Base-by-base conservation (phyloP, 1,140 invertebrate genomes). In the Calephelis virginiensis region DNA sequence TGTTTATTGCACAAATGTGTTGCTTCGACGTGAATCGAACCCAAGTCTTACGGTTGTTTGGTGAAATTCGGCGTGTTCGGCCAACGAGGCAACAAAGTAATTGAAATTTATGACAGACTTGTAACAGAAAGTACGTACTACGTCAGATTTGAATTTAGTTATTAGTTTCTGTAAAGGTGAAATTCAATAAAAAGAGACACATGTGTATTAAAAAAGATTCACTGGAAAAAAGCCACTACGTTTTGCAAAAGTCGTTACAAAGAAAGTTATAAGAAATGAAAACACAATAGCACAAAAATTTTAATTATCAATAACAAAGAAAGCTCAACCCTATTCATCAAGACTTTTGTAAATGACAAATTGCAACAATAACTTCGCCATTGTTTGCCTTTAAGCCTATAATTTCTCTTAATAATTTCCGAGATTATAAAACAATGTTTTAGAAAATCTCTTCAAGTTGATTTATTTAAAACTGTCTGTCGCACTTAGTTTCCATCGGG, bases 401-500 rank as follows among this genome's bases (percentile, higher is more conserved):
- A 56, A 56, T 56, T 56, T 56, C 53, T 56, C 53, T 37, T 11
- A 56, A 53, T 53, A 53, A 56, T 56, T 56, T 56, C 53, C 11
- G 14, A 56, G 53, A 56, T 56, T 56, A 56, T 56, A 56, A 56
- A 37, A 56, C 53, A 56, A 56, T 56, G 53, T 56, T 56, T 56
- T 14, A 53, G 13, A 53, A 17, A 53, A 53, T 53, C 49, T 17
- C 49, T 53, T 17, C 14, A 53, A 17, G 14, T 53, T 53, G 49
- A 53, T 53, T 53, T 53, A 53, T 53, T 53, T 53, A 53, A 6
- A 53, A 17, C 49, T 53, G 49, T 53, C 49, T 13, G 14, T 10
- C 49, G 49, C 49, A 53, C 49, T 53, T 28, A n/a, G 49, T 53
- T 53, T 53, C n/a, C 49, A 53, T 53, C 14, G 14, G 7, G 17